Conservation (phyloP, 1,140 invertebrate species). For the Halictus rubicundus region DNA sequence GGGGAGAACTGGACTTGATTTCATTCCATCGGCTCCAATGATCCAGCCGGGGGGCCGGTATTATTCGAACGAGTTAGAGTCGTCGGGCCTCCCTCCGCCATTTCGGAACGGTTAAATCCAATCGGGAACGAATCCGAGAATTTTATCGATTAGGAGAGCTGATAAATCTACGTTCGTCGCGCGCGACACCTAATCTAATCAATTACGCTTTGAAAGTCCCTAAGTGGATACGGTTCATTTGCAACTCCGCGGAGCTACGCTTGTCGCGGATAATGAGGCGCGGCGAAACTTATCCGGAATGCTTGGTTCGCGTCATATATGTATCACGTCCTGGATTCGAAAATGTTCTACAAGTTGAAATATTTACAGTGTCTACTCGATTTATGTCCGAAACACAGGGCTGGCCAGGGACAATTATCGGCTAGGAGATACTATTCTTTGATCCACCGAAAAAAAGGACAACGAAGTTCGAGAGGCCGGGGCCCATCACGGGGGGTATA, state of each 20-base stretch:
- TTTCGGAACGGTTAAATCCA: neutral
- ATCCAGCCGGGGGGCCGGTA: neutral
- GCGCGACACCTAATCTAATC: conserved; percentile 2
- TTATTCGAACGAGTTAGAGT: neutral
- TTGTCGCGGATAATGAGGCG: neutral
- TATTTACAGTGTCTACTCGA: too few species aligned
- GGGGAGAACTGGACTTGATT: neutral
- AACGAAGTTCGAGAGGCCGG: too few species aligned
- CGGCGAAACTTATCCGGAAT: neutral
- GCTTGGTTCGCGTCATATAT: neutral
- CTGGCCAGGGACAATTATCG: too few species aligned
- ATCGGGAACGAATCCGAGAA: neutral
- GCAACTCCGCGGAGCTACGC: neutral
- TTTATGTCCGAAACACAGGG: too few species aligned
- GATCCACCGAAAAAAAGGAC: too few species aligned
- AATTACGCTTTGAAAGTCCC: neutral
- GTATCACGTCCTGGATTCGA: too few species aligned
- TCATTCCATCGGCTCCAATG: neutral
- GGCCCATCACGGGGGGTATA: too few species aligned
- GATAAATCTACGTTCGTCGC: neutral
- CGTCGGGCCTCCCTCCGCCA: too few species aligned
- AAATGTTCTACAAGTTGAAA: too few species aligned
- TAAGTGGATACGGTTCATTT: conserved; percentile 11
- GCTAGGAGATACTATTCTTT: too few species aligned
- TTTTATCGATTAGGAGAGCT: neutral